Evolutionary conservation across 2,888 invertebrate genomes (phyloP).

Genomic region (Suillia variegata): DNA sequence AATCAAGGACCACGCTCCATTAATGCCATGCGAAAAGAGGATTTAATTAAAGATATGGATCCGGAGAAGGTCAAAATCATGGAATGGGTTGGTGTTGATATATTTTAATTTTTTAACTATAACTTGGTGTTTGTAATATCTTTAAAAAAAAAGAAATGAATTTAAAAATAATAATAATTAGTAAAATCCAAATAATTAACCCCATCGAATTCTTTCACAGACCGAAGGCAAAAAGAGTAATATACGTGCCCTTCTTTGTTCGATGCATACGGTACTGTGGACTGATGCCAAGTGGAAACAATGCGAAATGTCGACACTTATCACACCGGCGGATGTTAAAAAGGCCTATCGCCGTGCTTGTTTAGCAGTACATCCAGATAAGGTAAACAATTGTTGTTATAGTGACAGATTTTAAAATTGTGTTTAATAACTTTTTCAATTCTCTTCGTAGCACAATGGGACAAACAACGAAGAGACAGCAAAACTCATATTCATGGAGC

Average conservation of each 20-base stretch:
- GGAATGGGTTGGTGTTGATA: constrained; percentile 71
- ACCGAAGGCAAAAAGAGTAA: constrained; percentile 96
- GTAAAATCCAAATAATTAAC: too few species aligned
- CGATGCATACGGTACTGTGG: constrained; percentile 93
- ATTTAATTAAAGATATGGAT: constrained; percentile 85
- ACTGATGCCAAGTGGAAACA: constrained; percentile 90
- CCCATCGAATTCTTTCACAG: too few species aligned
- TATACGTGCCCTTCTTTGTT: constrained; percentile 92
- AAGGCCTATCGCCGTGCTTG: constrained; percentile 95
- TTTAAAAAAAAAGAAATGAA: too few species aligned
- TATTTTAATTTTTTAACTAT: not conserved
- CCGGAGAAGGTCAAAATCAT: constrained; percentile 84
- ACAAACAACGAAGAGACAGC: constrained; percentile 92
- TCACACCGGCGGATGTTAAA: constrained; percentile 91
- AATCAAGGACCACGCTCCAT: constrained; percentile 83
- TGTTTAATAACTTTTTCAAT: not conserved
- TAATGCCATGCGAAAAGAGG: constrained; percentile 90
- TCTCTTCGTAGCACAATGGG: constrained; percentile 81
- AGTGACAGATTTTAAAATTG: too few species aligned
- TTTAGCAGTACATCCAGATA: constrained; percentile 97
- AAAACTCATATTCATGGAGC: constrained; percentile 96
- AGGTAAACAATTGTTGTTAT: constrained; percentile 66
- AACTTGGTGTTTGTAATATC: not conserved
- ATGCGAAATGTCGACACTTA: constrained; percentile 93
- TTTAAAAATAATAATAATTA: too few species aligned